phyloP scores from a whole-genome alignment of 2,113 vertebrate genomes.

The Chaenocephalus aceratus region DNA sequence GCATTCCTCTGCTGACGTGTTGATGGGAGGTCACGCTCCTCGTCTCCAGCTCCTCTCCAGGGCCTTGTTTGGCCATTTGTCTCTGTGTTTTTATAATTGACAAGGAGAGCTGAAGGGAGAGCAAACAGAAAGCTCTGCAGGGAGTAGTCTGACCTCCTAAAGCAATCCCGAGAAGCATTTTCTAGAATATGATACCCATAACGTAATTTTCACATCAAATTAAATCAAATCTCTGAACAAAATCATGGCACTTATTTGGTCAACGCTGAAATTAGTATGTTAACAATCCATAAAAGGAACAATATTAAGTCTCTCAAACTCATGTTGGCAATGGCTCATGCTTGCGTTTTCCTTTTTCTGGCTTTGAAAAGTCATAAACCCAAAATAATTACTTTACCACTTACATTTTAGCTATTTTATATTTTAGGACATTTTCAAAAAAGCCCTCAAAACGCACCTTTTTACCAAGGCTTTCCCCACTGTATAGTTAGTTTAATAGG shows the following conservation, averaged over 20 bases:
- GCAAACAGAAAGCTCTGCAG: slow-evolving; percentile 44
- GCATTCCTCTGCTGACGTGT: slow-evolving; percentile 21
- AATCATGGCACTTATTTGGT: slow-evolving; percentile 23
- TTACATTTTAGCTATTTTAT: too few species aligned
- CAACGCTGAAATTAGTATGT: not conserved
- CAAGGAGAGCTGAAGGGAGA: slow-evolving; percentile 9
- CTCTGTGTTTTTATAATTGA: slow-evolving; percentile 26
- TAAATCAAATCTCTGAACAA: not conserved
- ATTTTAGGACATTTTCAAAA: too few species aligned
- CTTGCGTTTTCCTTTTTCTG: not conserved
- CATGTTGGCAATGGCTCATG: too few species aligned
- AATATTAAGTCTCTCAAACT: not conserved
- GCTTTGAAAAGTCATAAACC: not conserved
- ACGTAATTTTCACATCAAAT: slow-evolving; percentile 19
- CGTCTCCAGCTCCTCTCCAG: slow-evolving; percentile 2
- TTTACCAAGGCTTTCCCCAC: too few species aligned
- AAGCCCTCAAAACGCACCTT: too few species aligned
- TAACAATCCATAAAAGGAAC: not conserved
- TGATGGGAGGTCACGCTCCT: slow-evolving; percentile 6
- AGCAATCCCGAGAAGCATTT: slow-evolving; percentile 14
- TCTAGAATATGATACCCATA: slow-evolving; percentile 2
- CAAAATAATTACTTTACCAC: too few species aligned
- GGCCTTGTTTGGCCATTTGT: slow-evolving; percentile 44
- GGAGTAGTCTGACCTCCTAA: slow-evolving; percentile 11
- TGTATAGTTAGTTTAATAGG: too few species aligned